Base-by-base conservation (phyloP, 1,140 invertebrate genomes). In the Lepidurus apus region DNA sequence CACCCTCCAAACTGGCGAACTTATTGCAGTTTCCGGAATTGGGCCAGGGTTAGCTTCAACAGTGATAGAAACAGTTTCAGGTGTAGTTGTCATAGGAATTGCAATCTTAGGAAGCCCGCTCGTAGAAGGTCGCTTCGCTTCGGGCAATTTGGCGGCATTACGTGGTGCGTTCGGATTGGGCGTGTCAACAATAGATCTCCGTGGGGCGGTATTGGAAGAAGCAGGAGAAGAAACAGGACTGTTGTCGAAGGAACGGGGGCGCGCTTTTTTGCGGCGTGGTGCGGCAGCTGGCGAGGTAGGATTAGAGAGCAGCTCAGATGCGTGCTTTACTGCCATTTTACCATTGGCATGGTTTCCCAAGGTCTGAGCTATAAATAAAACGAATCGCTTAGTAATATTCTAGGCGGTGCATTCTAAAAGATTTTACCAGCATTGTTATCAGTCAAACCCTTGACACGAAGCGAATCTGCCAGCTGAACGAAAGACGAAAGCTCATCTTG, bases 401-500 rank as follows among this genome's bases (percentile, higher is more conserved):
- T 17, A 42, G 34, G 34, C 34, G 34, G 34, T 34, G 34, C 34
- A 34, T 34, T 34, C 11, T 87, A 84, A 77, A 84, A 81, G 80
- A 85, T 84, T 77, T 86, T 86, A 80, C 81, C 91, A 53, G 87
- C 47, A 17, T 77, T 91, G 84, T 91, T 42, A 24, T 73, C 24
- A 24, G 34, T 74, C 21, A 93, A 86, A 73, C 91, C 91, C 86
- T 92, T 93, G 81, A 95, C 93, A 83, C 93, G 91, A 80, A 95
- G 85, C 77, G 91, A 90, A 84, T 94, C 92, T 1, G 93, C 93
- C n/a, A 92, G 93, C 82, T 92, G 91, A 77, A 95, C 87, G 17
- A 95, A 85, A 81, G 91, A 91, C 73, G 91, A 89, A 13, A 95
- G 85, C 79, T 93, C 91, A 73, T 94, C 92, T 82, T 94, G 92